These are phyloP conservation scores for Caloenas nicobarica DNA, from an alignment of 2,113 vertebrate species.

Conservation along the genomic window DNA sequence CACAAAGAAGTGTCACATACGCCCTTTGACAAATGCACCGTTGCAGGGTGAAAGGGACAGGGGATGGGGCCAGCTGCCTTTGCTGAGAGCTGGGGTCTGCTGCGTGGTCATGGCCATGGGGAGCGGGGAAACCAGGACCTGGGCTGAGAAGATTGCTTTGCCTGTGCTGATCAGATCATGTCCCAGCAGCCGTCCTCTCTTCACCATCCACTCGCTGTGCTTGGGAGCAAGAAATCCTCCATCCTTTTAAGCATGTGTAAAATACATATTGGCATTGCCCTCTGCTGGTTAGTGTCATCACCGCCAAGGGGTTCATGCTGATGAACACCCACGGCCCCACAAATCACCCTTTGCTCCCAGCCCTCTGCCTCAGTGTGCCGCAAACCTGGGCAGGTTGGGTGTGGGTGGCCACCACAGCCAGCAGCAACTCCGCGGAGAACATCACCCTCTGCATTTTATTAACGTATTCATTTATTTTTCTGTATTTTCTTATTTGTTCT, in stretches of 20 bases:
- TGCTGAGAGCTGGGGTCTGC: not conserved
- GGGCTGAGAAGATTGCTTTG: not conserved
- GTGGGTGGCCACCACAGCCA: accelerated
- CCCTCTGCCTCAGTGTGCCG: not conserved
- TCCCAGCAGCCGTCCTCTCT: not conserved
- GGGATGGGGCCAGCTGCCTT: not conserved
- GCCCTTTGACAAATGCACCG: not conserved
- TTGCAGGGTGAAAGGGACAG: not conserved
- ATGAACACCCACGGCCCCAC: not conserved
- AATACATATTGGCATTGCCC: not conserved
- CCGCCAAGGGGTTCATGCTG: accelerated
- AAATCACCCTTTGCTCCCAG: not conserved
- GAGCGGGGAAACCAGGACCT: not conserved
- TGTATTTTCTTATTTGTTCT: not conserved
- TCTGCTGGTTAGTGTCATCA: not conserved
- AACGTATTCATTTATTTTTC: not conserved
- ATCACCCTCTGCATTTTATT: not conserved
- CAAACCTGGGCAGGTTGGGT: not conserved
- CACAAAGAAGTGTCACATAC: not conserved
- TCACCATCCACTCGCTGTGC: accelerated
- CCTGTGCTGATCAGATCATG: not conserved
- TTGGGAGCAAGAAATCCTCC: not conserved
- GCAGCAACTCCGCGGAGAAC: not conserved
- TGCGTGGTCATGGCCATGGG: accelerated
- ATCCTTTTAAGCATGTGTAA: not conserved